Evolutionary conservation across 1,140 invertebrate species (phyloP).

Genomic region (Diabrotica undecimpunctata): DNA sequence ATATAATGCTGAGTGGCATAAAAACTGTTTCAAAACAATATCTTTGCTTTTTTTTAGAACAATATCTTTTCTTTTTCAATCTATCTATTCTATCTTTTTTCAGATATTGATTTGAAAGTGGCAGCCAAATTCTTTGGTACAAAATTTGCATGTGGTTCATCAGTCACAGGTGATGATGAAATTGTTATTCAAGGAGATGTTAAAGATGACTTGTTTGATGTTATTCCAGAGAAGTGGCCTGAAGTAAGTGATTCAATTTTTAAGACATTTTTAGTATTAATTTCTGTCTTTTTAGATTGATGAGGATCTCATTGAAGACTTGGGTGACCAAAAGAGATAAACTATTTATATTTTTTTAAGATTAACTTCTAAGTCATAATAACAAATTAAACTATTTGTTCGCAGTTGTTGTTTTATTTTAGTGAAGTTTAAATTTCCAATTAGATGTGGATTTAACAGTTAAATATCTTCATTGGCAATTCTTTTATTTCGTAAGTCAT

Average conservation of each 20-base stretch:
- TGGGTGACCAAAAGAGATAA: conserved; percentile 69
- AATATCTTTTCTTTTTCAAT: too few relatives aligned
- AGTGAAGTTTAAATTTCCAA: too few relatives aligned
- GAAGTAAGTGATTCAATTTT: conserved; percentile 57
- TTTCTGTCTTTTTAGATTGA: conserved; percentile 53
- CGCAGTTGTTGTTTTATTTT: too few relatives aligned
- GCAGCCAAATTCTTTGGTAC: conserved; percentile 97
- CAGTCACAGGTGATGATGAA: conserved; percentile 97
- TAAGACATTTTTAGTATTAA: background rate
- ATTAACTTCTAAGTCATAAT: background rate
- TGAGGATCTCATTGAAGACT: conserved; percentile 68
- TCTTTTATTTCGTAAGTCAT: too few relatives aligned
- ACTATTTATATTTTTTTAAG: conserved; percentile 7
- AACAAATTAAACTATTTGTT: too few relatives aligned
- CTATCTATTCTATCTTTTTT: too few relatives aligned
- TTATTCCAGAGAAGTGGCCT: conserved; percentile 97
- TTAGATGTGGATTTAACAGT: too few relatives aligned
- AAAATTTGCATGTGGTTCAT: conserved; percentile 98
- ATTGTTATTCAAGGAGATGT: conserved; percentile 99
- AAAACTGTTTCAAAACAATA: background rate
- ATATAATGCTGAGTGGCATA: too few relatives aligned
- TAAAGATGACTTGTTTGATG: conserved; percentile 95
- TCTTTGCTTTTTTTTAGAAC: conserved; percentile 19
- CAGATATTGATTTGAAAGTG: conserved; percentile 96
- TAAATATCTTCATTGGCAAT: too few relatives aligned